Percentiles rank a stretch among this genome's conserved stretches.
phyloP scores from a whole-genome alignment of 2,888 invertebrate species.

The Habrosyne pyritoides region DNA sequence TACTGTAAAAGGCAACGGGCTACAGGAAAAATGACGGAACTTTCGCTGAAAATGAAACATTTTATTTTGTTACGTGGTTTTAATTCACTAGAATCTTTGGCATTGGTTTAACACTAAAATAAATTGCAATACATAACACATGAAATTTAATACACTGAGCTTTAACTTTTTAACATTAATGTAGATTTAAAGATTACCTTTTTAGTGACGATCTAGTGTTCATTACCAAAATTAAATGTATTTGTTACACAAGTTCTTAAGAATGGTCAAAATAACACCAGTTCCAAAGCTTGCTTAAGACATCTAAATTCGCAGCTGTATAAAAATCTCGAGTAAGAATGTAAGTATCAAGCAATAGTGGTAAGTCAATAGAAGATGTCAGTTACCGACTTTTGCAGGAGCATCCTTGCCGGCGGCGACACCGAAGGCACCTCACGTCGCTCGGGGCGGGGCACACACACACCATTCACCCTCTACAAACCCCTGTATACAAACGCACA shows the following conservation, averaged over 20 bases:
- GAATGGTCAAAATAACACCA: too few relatives aligned
- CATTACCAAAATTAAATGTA: too few relatives aligned
- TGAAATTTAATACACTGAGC: neutral
- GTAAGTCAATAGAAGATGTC: conserved; percentile 26
- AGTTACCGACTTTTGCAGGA: conserved; percentile 39
- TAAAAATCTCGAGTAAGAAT: too few relatives aligned
- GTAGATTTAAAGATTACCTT: too few relatives aligned
- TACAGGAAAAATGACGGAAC: conserved; percentile 58
- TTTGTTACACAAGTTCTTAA: too few relatives aligned
- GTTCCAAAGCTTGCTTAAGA: too few relatives aligned
- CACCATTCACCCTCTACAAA: conserved; percentile 28
- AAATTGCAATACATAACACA: neutral
- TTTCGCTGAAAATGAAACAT: conserved; percentile 27
- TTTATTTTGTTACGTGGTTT: neutral
- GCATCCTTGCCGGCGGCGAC: conserved; percentile 50
- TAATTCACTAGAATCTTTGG: neutral
- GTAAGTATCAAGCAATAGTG: too few relatives aligned
- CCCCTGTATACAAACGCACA: conserved; percentile 31
- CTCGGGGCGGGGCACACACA: conserved; percentile 69
- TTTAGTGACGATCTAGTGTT: too few relatives aligned
- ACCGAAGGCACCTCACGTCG: conserved; percentile 64
- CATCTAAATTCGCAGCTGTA: too few relatives aligned
- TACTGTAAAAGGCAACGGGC: conserved; percentile 77
- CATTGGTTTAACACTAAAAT: neutral
- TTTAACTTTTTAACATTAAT: too few relatives aligned